phyloP scores from a whole-genome alignment of 2,888 invertebrate genomes.

The Carpatolechia fugitivella region DNA sequence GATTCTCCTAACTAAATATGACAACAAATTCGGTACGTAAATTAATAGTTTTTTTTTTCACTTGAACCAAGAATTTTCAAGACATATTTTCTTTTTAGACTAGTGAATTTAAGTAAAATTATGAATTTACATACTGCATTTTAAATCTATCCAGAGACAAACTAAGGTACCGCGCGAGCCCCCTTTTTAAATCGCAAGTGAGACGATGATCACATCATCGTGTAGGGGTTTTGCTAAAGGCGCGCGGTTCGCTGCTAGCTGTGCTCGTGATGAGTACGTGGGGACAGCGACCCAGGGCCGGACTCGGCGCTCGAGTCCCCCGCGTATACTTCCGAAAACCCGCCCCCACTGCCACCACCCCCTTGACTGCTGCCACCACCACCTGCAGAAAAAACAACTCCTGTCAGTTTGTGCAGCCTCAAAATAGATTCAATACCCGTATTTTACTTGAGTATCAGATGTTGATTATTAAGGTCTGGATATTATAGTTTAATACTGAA shows the following conservation, averaged over 20 bases:
- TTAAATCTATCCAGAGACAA: neutral
- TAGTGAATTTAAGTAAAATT: no score
- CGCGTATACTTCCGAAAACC: conserved; percentile 70
- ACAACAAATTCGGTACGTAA: neutral
- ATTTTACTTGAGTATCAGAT: no score
- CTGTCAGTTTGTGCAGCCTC: no score
- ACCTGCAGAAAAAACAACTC: neutral
- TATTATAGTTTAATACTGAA: no score
- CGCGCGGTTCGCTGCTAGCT: conserved; percentile 56
- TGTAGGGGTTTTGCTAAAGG: conserved; percentile 15
- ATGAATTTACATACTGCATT: conserved; percentile 11
- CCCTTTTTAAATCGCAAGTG: neutral
- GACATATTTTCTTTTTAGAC: no score
- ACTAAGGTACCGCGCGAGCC: conserved; percentile 3
- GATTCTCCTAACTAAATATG: neutral
- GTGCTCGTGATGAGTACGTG: conserved; percentile 69
- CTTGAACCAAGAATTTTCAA: neutral
- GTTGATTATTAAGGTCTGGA: no score
- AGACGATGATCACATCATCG: conserved; percentile 13
- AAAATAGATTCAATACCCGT: no score
- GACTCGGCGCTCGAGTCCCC: conserved; percentile 73
- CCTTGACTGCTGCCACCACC: conserved; percentile 48
- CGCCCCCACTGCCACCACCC: conserved; percentile 67
- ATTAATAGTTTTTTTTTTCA: neutral
- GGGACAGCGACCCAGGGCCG: conserved; percentile 69